Base-by-base conservation (phyloP, 2,113 vertebrate genomes). In the Cygnus atratus region DNA sequence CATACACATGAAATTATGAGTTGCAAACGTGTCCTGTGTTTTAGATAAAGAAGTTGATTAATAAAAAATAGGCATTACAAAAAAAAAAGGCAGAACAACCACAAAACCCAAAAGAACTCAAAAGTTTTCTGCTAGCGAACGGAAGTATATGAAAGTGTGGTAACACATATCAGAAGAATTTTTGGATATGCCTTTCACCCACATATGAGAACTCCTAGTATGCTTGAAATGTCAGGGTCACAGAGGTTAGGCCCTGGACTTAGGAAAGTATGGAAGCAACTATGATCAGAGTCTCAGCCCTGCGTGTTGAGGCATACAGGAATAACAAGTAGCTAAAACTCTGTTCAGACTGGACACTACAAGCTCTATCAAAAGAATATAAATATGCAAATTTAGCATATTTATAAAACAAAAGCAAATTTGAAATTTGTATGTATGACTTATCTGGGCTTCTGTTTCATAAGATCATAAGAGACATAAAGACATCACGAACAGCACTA, bases 351-450 rank as follows among this genome's bases (percentile, higher is more conserved):
- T 25, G 9, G 19, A 82, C 90, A 55, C 50, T 58, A 46, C 20
- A 65, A 66, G 35, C 16, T 66, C 13, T 33, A 78, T 13, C 17
- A 78, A 82, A 92, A 12, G 52, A 14, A 43, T 13, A 17, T 35
- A 20, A 74, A n/a, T 54, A 71, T 13, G 15, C n/a, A 75, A 74
- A 71, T 48, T 44, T 31, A 72, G 6, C 13, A 11, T 10, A 18
- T 55, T 62, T 76, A 48, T n/a, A 82, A 93, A 85, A 75, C 10
- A 5, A 62, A 93, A 37, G 37, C 11, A 87, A 37, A 37, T 15
- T 82, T 0, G 0, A 66, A 43, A 85, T 62, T 46, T 54, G n/a
- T 6, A 31, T 19, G 5, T 37, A 61, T 70, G 0, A 61, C 1
- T 0, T 33, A 54, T 15, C 24, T 63, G n/a, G 17, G 12, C 6